Evolutionary conservation across 2,113 vertebrate genomes (phyloP), one percentile per base, ranked within the genome.

Genomic region (Laticauda colubrina): DNA sequence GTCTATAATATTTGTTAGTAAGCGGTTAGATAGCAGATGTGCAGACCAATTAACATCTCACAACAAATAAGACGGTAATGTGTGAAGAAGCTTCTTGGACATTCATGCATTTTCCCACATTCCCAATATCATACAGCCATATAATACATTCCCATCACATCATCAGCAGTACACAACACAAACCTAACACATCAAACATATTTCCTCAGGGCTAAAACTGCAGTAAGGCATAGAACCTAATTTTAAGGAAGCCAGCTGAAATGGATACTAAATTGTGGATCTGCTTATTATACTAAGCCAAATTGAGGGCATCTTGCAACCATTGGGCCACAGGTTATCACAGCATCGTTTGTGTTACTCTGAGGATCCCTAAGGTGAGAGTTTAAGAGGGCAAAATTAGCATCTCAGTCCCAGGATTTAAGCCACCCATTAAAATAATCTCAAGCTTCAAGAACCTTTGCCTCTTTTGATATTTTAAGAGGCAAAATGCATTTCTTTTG

Each of bases 21-120:
- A 93, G 23, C 87, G 75, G 39, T 86, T 90, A 90, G 88, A 53
- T 61, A 54, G 92, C 88, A 93, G 88, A 93, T 53, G 75, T 61
- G 26, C n/a, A 54, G 75, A 53, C 92, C 92, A 93, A 93, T 93
- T 93, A 93, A 93, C 90, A 93, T 86, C 75, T 90, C 10, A 54
- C 56, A 81, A 87, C 88, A 90, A 86, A 64, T 56, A 39, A 93
- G 92, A 39, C 20, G 39, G 34, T 34, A 64, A 85, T 45, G 29
- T 29, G 55, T 93, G 88, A 90, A 61, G 54, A 90, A 90, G 88
- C 87, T 93, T 56, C 51, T 89, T 59, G 39, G 45, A n/a, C 45
- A 93, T 61, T 86, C 55, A 54, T 90, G 20, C 23, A 39, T 61
- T 54, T 51, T 57, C 64, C 39, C 54, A 57, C 26, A 92, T 89